Evolutionary conservation across 2,797 vertebrate genomes (phyloP), one percentile per base, ranked within the genome.

Genomic region (Danionella dracula): DNA sequence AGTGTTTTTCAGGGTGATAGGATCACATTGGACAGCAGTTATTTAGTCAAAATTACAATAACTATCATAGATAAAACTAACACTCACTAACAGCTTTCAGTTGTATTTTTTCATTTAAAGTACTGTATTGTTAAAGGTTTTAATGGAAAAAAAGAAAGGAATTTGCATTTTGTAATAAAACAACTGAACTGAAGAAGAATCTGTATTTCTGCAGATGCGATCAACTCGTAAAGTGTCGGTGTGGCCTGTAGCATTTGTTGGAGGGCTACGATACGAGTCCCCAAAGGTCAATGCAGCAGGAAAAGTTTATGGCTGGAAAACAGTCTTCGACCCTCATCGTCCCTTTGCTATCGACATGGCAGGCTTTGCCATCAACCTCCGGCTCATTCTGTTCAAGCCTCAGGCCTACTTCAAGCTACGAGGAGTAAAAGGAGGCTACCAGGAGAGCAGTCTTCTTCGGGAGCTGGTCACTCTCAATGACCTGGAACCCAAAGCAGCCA

Each of bases 331-430:
- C 82, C 95, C 96, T 0, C 96, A 98, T 40, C 91, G 97, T 3
- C 97, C 97, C 2, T 99, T 99, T 19, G 97, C 95, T 23, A 98
- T 99, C n/a, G 97, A 99, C 91, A 99, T 99, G 97, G 97, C 96
- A 0, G 97, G 97, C 17, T 99, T 99, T 6, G 93, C 96, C 0
- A 91, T 99, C 84, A 99, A 98, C 88, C 88, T 99, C 71, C 79
- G 93, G 12, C 93, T 99, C 64, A 94, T 99, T 61, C 93, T 99
- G 23, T 93, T 95, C 84, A 90, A 96, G 78, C 92, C 92, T 11
- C 95, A 99, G 88, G 96, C 96, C 1, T 99, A 99, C 83, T 99
- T 99, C 84, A 98, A 97, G 76, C 90, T 99, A 44, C 93, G 95
- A 0, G 96, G 97, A 0, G 96, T 99, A 56, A 99, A 99, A 77